These are phyloP conservation scores for Hephaestus fuliginosus DNA, from an alignment of 2,797 vertebrate genomes.

Conservation along the genomic window DNA sequence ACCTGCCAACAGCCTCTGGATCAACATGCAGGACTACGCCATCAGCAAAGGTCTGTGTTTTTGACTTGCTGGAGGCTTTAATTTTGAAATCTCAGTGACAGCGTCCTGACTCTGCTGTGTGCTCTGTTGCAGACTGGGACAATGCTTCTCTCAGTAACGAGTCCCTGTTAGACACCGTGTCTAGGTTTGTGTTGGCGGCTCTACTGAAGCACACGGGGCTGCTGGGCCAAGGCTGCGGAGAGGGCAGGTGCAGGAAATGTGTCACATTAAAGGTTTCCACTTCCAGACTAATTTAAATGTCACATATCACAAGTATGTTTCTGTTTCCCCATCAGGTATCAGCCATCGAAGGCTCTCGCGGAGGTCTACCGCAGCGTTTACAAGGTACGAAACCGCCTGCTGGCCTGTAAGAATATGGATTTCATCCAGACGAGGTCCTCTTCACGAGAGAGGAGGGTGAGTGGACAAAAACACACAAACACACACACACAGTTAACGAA, in stretches of 20 bases:
- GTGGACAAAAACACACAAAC: slow-evolving; percentile 22
- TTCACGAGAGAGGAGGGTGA: slow-evolving; percentile 95
- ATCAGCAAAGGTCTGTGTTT: slow-evolving; percentile 91
- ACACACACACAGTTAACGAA: no score
- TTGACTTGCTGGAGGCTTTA: background rate
- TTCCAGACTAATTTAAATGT: background rate
- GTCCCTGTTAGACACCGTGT: slow-evolving; percentile 94
- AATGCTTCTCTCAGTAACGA: slow-evolving; percentile 94
- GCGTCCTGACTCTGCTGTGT: slow-evolving; percentile 5
- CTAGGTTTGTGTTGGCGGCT: slow-evolving; percentile 95
- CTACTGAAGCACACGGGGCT: slow-evolving; percentile 95
- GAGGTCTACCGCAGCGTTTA: slow-evolving; percentile 97
- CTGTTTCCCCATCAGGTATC: slow-evolving; percentile 87
- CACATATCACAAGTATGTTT: background rate
- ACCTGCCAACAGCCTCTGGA: slow-evolving; percentile 95
- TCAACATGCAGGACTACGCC: slow-evolving; percentile 97
- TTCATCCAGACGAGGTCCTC: slow-evolving; percentile 94
- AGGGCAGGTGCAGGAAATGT: slow-evolving; percentile 88
- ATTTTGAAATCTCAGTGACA: background rate
- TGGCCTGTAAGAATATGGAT: slow-evolving; percentile 98
- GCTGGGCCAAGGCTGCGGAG: slow-evolving; percentile 92
- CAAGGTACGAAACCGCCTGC: slow-evolving; percentile 94
- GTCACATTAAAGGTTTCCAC: background rate
- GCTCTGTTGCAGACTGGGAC: slow-evolving; percentile 92
- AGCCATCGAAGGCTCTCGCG: slow-evolving; percentile 93